phyloP scores from a whole-genome alignment of 2,888 invertebrate species.

The Dynastes tityus region DNA sequence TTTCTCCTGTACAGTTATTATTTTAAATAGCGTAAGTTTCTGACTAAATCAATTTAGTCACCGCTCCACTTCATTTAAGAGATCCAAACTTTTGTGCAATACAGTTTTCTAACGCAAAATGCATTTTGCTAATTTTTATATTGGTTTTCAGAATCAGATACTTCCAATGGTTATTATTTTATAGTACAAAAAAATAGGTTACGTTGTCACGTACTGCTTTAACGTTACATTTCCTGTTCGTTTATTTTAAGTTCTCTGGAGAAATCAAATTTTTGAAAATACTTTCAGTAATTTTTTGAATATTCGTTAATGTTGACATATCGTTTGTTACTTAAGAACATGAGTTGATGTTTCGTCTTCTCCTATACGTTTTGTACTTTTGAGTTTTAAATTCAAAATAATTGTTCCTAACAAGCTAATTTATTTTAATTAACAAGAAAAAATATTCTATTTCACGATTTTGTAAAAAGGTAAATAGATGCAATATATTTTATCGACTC shows the following conservation, averaged over 20 bases:
- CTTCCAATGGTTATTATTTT: constrained; percentile 58
- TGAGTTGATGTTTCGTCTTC: constrained; percentile 7
- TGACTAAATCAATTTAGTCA: constrained; percentile 41
- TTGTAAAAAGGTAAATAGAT: constrained; percentile 49
- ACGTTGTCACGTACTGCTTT: constrained; percentile 61
- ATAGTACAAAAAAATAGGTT: constrained; percentile 64
- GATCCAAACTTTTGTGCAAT: constrained; percentile 58
- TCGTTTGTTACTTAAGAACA: constrained; percentile 54
- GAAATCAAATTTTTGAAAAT: constrained; percentile 48
- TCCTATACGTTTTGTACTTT: constrained; percentile 35
- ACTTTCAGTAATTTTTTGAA: constrained; percentile 31
- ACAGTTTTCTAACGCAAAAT: constrained; percentile 59
- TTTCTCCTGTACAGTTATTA: constrained; percentile 63
- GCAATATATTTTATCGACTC: constrained; percentile 60
- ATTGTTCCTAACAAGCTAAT: constrained; percentile 30
- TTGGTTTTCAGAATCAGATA: constrained; percentile 53
- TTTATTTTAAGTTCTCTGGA: constrained; percentile 46
- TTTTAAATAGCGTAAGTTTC: constrained; percentile 55
- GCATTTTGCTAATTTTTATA: constrained; percentile 55
- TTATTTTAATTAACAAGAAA: constrained; percentile 28
- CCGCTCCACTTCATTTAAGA: constrained; percentile 58
- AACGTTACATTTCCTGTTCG: constrained; percentile 49
- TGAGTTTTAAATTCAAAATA: constrained; percentile 15
- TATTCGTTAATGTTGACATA: constrained; percentile 64
- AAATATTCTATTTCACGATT: constrained; percentile 24